Percentiles rank a stretch among this genome's conserved stretches.
Conservation (phyloP, 2,888 invertebrate genomes). For the Xanthia icteritia region DNA sequence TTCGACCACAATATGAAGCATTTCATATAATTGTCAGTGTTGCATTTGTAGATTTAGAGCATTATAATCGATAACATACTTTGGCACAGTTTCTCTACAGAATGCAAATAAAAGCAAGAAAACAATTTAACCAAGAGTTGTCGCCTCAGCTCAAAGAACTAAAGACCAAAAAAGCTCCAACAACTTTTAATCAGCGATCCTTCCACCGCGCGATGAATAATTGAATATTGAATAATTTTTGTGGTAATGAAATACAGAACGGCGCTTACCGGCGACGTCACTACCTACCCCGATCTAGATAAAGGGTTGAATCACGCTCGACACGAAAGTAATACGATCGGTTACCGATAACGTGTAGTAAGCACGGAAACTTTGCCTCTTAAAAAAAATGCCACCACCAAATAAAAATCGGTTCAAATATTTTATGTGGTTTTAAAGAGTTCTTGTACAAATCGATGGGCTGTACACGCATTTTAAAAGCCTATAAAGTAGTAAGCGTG, state of each 20-base stretch:
- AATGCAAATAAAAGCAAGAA: not conserved
- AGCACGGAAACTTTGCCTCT: slow-evolving; percentile 80
- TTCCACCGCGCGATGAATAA: slow-evolving; percentile 75
- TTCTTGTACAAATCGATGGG: slow-evolving; percentile 54
- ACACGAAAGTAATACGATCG: slow-evolving; percentile 81
- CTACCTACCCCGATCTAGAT: slow-evolving; percentile 85
- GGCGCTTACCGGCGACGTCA: slow-evolving; percentile 80
- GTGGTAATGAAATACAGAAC: slow-evolving; percentile 82
- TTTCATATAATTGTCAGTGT: not conserved
- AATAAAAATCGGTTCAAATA: slow-evolving; percentile 66
- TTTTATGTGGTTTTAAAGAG: slow-evolving; percentile 71
- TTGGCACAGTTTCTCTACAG: not conserved
- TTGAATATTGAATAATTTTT: slow-evolving; percentile 85
- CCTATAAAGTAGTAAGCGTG: slow-evolving; percentile 49
- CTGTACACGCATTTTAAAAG: slow-evolving; percentile 57
- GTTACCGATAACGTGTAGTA: slow-evolving; percentile 85
- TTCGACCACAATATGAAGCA: not conserved
- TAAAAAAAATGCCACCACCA: slow-evolving; percentile 63
- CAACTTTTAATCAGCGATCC: slow-evolving; percentile 59
- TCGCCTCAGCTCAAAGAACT: slow-evolving; percentile 14
- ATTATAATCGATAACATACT: not conserved
- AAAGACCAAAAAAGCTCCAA: slow-evolving; percentile 28
- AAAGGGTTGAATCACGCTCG: slow-evolving; percentile 86
- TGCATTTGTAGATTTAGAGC: not conserved
- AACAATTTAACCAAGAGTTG: not conserved